Conservation (phyloP, 2,888 invertebrate species). For the Drosophila borborema region DNA sequence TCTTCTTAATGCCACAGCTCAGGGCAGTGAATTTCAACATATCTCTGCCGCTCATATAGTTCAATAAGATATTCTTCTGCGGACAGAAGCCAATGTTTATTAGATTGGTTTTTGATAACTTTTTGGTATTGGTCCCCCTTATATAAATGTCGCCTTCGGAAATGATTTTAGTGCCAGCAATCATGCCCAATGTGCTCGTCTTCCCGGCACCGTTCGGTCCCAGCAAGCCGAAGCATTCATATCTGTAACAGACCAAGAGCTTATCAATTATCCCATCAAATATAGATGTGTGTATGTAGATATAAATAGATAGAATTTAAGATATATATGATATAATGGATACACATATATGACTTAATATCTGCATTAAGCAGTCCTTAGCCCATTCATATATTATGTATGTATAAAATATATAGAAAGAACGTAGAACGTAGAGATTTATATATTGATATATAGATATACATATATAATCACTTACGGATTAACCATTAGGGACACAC, state of each 20-base stretch:
- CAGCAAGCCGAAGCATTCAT: conserved; percentile 92
- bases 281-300: too few relatives aligned
- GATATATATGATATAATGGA: too few relatives aligned
- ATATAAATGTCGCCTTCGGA: conserved; percentile 90
- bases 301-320: too few relatives aligned
- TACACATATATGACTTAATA: too few relatives aligned
- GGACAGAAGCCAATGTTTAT: conserved; percentile 89
- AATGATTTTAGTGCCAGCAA: conserved; percentile 91
- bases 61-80: conserved; percentile 89
- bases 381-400: too few relatives aligned
- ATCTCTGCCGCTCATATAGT: conserved; percentile 89
- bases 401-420: background rate
- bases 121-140: conserved; percentile 86
- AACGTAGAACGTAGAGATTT: too few relatives aligned
- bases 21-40: conserved; percentile 88
- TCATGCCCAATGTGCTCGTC: conserved; percentile 93
- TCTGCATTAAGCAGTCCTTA: too few relatives aligned
- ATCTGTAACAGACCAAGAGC: conserved; percentile 74
- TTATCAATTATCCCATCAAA: background rate
- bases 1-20: conserved; percentile 86
- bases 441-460: too few relatives aligned
- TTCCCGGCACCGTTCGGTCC: conserved; percentile 95
- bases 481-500: conserved; percentile 32
- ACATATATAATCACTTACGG: conserved; percentile 24
- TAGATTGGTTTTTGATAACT: conserved; percentile 86